Percentiles rank a stretch among this genome's conserved stretches.
These are phyloP conservation scores for Caerostris extrusa DNA, from an alignment of 1,140 invertebrate genomes.

Conservation along the genomic window DNA sequence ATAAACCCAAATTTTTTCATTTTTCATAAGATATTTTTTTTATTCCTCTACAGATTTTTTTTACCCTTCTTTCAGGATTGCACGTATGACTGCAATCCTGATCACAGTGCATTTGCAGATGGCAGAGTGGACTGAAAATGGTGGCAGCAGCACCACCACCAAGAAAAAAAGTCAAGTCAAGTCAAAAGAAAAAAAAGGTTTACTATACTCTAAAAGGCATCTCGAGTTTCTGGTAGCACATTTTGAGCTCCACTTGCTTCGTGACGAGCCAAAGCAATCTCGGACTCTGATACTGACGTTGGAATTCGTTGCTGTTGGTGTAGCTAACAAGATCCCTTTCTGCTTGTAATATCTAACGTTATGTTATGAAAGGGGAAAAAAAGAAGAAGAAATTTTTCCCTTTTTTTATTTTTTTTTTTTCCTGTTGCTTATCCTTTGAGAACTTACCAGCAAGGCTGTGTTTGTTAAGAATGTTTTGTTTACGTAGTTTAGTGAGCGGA, in stretches of 20 bases:
- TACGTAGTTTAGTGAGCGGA: too few species aligned
- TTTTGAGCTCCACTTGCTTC: constrained; percentile 41
- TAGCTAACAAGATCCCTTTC: not conserved
- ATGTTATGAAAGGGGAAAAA: not conserved
- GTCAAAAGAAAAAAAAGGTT: not conserved
- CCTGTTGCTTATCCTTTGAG: not conserved
- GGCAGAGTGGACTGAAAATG: not conserved
- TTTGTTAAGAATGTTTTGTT: too few species aligned
- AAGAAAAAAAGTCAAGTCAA: not conserved
- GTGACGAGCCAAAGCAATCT: constrained; percentile 29
- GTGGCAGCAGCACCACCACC: not conserved
- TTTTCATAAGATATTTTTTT: not conserved
- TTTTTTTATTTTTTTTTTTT: not conserved
- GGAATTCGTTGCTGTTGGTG: not conserved
- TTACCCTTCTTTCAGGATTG: not conserved
- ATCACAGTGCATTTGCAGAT: constrained; percentile 26
- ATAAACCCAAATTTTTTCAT: too few species aligned
- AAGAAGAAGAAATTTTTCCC: not conserved
- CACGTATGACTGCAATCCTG: constrained; percentile 13
- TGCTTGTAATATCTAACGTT: not conserved
- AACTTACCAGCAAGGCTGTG: too few species aligned
- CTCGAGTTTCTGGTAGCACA: not conserved
- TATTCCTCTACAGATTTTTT: not conserved
- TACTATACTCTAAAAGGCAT: not conserved
- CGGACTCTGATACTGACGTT: not conserved